phyloP scores from a whole-genome alignment of 2,888 invertebrate species.

The Caenorhabditis panamensis region DNA sequence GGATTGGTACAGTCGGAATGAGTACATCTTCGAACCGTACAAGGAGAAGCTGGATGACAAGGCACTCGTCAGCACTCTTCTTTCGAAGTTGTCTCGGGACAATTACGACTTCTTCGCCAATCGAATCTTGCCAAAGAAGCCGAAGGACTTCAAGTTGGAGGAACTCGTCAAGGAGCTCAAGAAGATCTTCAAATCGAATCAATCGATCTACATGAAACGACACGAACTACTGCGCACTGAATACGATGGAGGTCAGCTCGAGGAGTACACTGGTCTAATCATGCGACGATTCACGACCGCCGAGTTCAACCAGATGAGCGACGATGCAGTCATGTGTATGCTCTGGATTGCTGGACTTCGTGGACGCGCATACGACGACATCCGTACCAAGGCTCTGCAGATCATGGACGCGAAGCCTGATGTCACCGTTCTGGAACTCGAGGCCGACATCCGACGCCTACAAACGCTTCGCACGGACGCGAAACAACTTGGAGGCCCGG shows the following conservation, averaged over 20 bases:
- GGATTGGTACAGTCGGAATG: background rate
- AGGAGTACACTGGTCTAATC: slow-evolving; percentile 13
- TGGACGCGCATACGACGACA: background rate
- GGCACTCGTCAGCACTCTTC: background rate
- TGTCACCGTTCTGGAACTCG: background rate
- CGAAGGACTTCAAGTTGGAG: background rate
- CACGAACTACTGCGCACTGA: slow-evolving; percentile 9
- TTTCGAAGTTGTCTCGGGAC: background rate
- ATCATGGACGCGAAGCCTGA: slow-evolving; percentile 3
- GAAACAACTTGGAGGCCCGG: background rate
- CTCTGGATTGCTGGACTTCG: slow-evolving; percentile 17
- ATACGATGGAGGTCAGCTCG: background rate
- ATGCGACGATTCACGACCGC: background rate
- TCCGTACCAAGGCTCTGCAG: slow-evolving; percentile 13
- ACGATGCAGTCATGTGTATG: slow-evolving; percentile 10
- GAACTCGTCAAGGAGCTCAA: slow-evolving; percentile 1
- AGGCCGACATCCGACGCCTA: background rate
- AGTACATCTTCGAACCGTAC: background rate
- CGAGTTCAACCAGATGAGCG: slow-evolving; percentile 19
- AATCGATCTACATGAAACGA: slow-evolving; percentile 10
- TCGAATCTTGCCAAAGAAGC: background rate
- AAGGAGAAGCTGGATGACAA: background rate
- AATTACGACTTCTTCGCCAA: background rate
- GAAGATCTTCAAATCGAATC: background rate
- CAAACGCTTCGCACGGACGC: slow-evolving; percentile 9